A percentile compares a stretch with the other conserved stretches of the same genome.
These are phyloP conservation scores for Pristionchus fissidentatus DNA, from an alignment of 2,888 invertebrate genomes.

Conservation along the genomic window DNA sequence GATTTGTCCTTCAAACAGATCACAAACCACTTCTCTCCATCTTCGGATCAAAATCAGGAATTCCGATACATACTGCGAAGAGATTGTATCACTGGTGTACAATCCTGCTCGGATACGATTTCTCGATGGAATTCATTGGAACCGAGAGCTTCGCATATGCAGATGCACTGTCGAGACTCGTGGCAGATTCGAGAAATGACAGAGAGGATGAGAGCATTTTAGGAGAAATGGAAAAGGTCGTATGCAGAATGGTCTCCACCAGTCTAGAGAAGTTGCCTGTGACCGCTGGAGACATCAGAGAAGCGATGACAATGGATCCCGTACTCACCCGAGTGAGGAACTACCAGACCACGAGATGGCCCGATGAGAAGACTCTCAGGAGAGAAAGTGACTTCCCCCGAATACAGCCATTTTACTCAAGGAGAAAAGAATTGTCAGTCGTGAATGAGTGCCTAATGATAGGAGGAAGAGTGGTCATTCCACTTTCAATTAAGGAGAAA, in stretches of 20 bases:
- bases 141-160: slow-evolving; percentile 60
- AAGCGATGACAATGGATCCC: not conserved
- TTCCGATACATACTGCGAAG: not conserved
- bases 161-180: slow-evolving; percentile 72
- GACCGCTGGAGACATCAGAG: not conserved
- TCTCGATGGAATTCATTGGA: not conserved
- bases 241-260: not conserved
- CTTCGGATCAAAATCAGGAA: not conserved
- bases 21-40: slow-evolving; percentile 73
- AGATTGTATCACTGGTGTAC: not conserved
- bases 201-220: slow-evolving; percentile 49
- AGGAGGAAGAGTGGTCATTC: slow-evolving; percentile 48
- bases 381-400: not conserved
- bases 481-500: not conserved
- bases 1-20: slow-evolving; percentile 74
- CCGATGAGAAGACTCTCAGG: not conserved
- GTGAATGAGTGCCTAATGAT: slow-evolving; percentile 23
- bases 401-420: not conserved
- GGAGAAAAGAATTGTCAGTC: not conserved
- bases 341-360: not conserved
- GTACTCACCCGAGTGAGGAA: not conserved
- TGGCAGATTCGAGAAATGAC: not conserved
- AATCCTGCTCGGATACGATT: not conserved
- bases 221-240: slow-evolving; percentile 25
- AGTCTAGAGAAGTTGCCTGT: not conserved